Evolutionary conservation across 2,888 invertebrate species (phyloP), one percentile per base, ranked within the genome.

Genomic region (Magallana nippona): DNA sequence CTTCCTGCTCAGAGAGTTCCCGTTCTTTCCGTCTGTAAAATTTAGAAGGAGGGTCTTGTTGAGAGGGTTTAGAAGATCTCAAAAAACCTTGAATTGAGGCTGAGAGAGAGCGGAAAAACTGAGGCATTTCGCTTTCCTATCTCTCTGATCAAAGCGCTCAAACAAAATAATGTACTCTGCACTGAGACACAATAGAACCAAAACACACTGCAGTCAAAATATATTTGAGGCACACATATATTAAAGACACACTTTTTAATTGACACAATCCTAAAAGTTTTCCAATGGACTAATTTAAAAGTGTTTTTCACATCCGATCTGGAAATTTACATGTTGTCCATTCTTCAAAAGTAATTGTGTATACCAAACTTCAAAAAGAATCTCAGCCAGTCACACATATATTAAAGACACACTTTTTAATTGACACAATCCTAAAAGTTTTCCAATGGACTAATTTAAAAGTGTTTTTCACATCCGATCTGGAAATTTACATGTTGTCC

Each of bases 21-120:
- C 87, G 87, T 83, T 88, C 87, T 81, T 86, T 87, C 79, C 88
- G 85, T 87, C 91, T 91, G 88, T 60, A 85, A 85, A 57, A 81
- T 55, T 57, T 10, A 71, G 71, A 60, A 19, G 15, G 71, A 19
- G 15, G 71, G 77, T 19, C 56, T 3, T 22, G 56, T 82, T 60
- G 78, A 55, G 63, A 56, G 55, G 27, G 27, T 63, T 82, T 83
- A 44, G 83, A 81, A 2, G 79, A 62, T 60, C 71, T 77, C n/a
- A 83, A 81, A 15, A 86, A 55, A 82, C 84, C 84, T 71, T 86
- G 58, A 57, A 86, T 82, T 1, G 85, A 83, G 10, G 83, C 79
- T 15, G 83, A 79, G 3, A 86, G 22, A 10, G 82, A 56, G 62
- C 82, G 60, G 19, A 86, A 83, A 44, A 86, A 84, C 60, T 86